Base-by-base conservation (phyloP, 1,140 invertebrate species). In the Brachionus asplanchnoidis region DNA sequence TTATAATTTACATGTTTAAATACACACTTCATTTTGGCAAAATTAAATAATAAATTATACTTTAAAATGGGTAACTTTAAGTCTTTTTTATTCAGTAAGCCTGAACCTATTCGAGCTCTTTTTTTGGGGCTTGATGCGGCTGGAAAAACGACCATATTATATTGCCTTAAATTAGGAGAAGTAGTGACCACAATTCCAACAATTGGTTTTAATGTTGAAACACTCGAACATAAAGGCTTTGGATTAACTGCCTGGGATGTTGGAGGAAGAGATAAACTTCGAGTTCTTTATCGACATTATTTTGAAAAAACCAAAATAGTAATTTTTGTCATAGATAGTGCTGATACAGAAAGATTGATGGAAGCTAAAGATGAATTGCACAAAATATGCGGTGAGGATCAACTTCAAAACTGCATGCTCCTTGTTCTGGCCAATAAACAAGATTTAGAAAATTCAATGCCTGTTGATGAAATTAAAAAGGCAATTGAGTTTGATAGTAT, bases 141-240 rank as follows among this genome's bases (percentile, higher is more conserved):
- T 85, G 88, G 88, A 88, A 87, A 84, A 83, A 84, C 84, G 6
- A 40, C 68, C 1, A 65, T 85, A 60, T 68, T 84, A 20, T 98
- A 98, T 93, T 98, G 98, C 93, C 93, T 99, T 89, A 98, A 98
- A 93, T 93, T 98, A 93, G 96, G 96, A 65, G 87, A 90, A 80
- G 85, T 85, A 12, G 87, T 90, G 1, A 84, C 77, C n/a, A 88
- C 88, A 3, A 89, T 89, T 66, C 90, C 89, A 4, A 91, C 88
- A 0, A 88, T 89, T 20, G 88, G 88, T 8, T 99, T 99, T 87
- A 99, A 98, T 88, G 99, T 99, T 73, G 97, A 98, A 91, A 98
- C 97, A 53, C 46, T 86, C 91, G 17, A 75, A 56, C 85, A 85
- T 73, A 73, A 44, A 83, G 92, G 92, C 4, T 97, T 94, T 88